Conservation (phyloP, 1,140 invertebrate species). For the Saccostrea glomerata region DNA sequence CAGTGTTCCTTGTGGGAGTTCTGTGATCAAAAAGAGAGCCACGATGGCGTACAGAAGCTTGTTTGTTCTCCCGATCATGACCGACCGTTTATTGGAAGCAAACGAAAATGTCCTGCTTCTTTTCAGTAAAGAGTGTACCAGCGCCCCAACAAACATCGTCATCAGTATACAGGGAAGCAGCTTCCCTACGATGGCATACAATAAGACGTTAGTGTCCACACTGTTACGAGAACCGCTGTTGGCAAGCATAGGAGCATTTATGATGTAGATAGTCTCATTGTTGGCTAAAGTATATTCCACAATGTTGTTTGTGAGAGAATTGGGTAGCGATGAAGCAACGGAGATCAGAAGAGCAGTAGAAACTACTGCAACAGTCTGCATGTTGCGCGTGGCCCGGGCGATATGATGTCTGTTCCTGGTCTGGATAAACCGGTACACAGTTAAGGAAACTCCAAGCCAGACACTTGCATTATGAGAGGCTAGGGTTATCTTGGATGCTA, state of each 20-base stretch:
- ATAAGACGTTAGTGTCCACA: conserved; percentile 70
- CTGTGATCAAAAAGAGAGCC: conserved; percentile 90
- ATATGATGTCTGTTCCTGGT: conserved; percentile 86
- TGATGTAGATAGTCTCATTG: conserved; percentile 65
- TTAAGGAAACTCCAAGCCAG: conserved; percentile 93
- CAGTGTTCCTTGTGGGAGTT: conserved; percentile 86
- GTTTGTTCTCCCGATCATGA: conserved; percentile 84
- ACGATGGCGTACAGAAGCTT: conserved; percentile 73
- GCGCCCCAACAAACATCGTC: conserved; percentile 78
- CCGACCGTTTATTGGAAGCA: conserved; percentile 82
- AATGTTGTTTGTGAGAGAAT: conserved; percentile 82
- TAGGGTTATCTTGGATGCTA: conserved; percentile 83
- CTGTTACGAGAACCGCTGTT: conserved; percentile 63
- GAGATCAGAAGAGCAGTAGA: conserved; percentile 87
- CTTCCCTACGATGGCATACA: conserved; percentile 75
- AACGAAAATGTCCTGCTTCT: conserved; percentile 66
- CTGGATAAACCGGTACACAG: conserved; percentile 85
- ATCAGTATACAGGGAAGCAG: conserved; percentile 80
- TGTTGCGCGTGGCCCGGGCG: conserved; percentile 86
- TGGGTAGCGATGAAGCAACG: conserved; percentile 87
- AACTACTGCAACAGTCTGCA: conserved; percentile 84
- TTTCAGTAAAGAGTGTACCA: conserved; percentile 78
- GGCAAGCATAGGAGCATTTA: conserved; percentile 77
- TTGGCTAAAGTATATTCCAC: conserved; percentile 39
- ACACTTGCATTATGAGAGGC: conserved; percentile 96